Conservation (phyloP, 2,888 invertebrate species). For the Deladenus siricidicola region DNA sequence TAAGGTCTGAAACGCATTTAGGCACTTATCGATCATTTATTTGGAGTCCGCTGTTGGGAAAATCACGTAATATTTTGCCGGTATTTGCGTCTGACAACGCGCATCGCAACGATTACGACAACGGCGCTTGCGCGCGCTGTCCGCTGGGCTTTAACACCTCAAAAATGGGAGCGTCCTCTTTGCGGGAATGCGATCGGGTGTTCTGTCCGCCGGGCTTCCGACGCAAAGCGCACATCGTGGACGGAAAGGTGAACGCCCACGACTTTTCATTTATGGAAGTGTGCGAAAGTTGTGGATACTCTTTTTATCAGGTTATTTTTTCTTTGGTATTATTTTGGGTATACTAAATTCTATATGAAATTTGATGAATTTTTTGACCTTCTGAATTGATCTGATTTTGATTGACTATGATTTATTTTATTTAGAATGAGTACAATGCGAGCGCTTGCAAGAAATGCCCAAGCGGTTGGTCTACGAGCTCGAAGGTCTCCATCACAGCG, state of each 20-base stretch:
- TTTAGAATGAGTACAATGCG: conserved; percentile 8
- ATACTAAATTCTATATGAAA: no score
- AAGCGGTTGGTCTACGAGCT: background rate
- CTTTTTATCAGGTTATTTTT: conserved; percentile 16
- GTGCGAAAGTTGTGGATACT: conserved; percentile 6
- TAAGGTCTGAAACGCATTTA: no score
- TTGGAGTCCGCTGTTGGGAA: background rate
- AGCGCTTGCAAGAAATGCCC: conserved; percentile 11
- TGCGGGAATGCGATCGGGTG: conserved; percentile 6
- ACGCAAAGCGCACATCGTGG: background rate
- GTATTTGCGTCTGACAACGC: no score
- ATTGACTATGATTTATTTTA: background rate
- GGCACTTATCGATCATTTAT: conserved; percentile 3
- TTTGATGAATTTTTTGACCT: no score
- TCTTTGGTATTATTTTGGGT: no score
- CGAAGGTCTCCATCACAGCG: background rate
- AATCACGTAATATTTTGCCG: background rate
- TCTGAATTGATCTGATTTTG: background rate
- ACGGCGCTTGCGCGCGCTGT: conserved; percentile 7
- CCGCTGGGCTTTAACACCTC: conserved; percentile 14
- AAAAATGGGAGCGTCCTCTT: background rate
- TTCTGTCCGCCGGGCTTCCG: conserved; percentile 13
- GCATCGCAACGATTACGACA: no score
- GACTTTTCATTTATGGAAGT: conserved; percentile 4
- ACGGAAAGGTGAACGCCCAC: background rate